Base-by-base conservation (phyloP, 2,888 invertebrate genomes). In the Drosophila nr. medialis region DNA sequence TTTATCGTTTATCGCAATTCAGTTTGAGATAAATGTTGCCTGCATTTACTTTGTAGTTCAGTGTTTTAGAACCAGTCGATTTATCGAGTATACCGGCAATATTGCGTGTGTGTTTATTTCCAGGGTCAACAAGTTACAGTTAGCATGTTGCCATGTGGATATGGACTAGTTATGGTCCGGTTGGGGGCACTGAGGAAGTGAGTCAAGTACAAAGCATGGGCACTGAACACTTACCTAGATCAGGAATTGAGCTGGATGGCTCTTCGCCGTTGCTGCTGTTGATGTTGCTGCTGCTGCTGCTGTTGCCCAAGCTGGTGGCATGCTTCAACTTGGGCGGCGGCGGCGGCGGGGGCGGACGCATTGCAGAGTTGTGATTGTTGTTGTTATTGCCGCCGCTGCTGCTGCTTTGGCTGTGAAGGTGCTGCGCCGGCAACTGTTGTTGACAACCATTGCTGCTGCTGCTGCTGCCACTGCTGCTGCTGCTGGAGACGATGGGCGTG, bases 181-280 rank as follows among this genome's bases (percentile, higher is more conserved):
- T 58, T 58, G 53, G 42, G 21, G 8, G n/a, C 11, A 42, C 36
- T n/a, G n/a, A 24, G 34, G 24, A 63, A 49, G 51, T 60, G 34
- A 21, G 36, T 40, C 27, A 30, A 24, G 21, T 27, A 11, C 15
- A 15, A 53, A 53, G 34, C 38, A 38, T 27, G 29, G n/a, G 38
- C 24, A 21, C 18, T 30, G 2, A 21, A 30, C 32, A 94, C 96
- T 96, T 92, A 97, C 97, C 97, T 94, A 97, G 94, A 94, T 97
- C 97, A 80, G 97, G 97, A 93, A 97, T 97, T 86, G 97, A 97
- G 94, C 97, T 97, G 82, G 96, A 96, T 15, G 97, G 97, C 93
- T 97, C 97, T 93, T 97, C 97, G 65, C 79, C 72, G 54, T 76
- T 77, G 72, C 64, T 78, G 80, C 50, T 69, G 72, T 8, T 67